Evolutionary conservation across 23 tunicate genomes (phyloP).

Genomic region (Phallusia fumigata): DNA sequence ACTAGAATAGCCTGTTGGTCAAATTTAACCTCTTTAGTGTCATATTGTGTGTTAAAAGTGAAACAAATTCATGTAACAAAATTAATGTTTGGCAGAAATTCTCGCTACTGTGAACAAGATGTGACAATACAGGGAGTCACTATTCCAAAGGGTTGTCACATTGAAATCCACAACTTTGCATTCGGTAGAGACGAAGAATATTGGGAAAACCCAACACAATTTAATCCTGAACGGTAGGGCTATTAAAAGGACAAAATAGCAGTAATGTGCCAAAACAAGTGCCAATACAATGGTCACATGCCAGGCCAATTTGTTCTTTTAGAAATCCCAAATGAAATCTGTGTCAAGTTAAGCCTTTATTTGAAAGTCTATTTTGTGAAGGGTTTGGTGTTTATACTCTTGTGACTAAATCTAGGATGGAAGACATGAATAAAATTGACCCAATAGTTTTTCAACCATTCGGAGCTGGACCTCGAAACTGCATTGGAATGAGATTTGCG

Average conservation of each 20-base stretch:
- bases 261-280: too few species aligned
- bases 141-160: constrained; percentile 34
- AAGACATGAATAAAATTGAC: constrained; percentile 81
- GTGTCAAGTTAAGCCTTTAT: too few species aligned
- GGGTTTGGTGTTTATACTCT: too few species aligned
- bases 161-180: constrained; percentile 53
- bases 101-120: constrained; percentile 33
- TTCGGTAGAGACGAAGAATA: constrained; percentile 61
- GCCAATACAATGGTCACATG: too few species aligned
- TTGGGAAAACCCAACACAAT: constrained; percentile 82
- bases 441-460: constrained; percentile 71
- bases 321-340: too few species aligned
- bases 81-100: constrained; percentile 13
- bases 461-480: constrained; percentile 81
- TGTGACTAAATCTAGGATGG: constrained; percentile 38
- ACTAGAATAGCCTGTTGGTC: too few species aligned
- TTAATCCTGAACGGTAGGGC: constrained; percentile 72
- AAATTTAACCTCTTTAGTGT: too few species aligned
- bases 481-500: constrained; percentile 69
- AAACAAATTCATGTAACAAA: not conserved
- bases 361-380: too few species aligned
- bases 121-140: constrained; percentile 67
- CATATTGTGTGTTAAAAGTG: too few species aligned
- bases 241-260: too few species aligned
- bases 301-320: too few species aligned